A percentile compares a stretch with the other conserved stretches of the same genome.
These are phyloP conservation scores for Ictalurus punctatus DNA, from an alignment of 2,113 vertebrate genomes.

Conservation along the genomic window DNA sequence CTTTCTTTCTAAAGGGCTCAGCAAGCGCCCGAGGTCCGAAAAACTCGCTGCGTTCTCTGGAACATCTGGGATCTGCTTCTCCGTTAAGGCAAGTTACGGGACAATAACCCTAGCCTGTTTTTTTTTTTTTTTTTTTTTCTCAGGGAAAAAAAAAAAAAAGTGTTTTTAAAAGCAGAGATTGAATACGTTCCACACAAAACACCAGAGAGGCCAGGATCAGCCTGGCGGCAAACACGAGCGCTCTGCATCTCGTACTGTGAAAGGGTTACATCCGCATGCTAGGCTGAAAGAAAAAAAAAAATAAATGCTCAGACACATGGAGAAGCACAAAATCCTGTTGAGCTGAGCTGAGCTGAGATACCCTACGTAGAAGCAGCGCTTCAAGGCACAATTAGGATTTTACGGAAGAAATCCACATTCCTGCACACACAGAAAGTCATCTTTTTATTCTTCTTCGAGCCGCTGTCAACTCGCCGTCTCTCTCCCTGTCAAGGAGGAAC, in stretches of 20 bases:
- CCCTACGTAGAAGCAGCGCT: conserved; percentile 74
- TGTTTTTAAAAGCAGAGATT: conserved; percentile 63
- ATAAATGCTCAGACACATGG: conserved; percentile 42
- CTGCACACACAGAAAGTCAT: conserved; percentile 75
- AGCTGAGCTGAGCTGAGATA: conserved; percentile 76
- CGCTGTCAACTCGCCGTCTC: conserved; percentile 70
- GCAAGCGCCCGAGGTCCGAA: conserved; percentile 48
- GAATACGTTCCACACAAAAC: conserved; percentile 64
- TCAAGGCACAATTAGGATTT: conserved; percentile 85
- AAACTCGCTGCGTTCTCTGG: conserved; percentile 49
- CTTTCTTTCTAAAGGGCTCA: conserved; percentile 47
- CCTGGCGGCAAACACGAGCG: conserved; percentile 71
- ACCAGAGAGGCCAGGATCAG: conserved; percentile 69
- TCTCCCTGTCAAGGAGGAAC: conserved; percentile 72
- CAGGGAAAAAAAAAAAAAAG: conserved; percentile 31
- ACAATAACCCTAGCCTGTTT: conserved; percentile 53
- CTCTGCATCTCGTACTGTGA: conserved; percentile 74
- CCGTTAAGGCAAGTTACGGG: conserved; percentile 59
- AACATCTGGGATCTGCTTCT: conserved; percentile 59
- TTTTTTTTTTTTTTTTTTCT: conserved; percentile 40
- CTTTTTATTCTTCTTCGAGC: conserved; percentile 71
- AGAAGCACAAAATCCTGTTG: conserved; percentile 78
- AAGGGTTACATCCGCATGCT: conserved; percentile 76
- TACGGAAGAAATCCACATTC: conserved; percentile 82
- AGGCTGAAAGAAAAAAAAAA: conserved; percentile 69